Conservation (phyloP, 2,113 vertebrate species). For the Orthonyx spaldingii region DNA sequence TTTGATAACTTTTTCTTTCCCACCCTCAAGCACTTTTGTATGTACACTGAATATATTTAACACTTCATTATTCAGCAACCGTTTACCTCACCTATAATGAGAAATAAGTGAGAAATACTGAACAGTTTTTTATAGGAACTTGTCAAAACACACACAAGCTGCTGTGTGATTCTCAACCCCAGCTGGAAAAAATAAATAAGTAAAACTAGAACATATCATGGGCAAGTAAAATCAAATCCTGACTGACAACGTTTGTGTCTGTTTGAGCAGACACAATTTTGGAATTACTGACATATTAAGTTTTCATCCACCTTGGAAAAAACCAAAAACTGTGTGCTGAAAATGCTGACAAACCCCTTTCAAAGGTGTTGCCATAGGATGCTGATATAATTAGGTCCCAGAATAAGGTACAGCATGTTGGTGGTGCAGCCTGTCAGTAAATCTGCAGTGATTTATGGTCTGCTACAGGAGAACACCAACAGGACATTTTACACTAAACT, state of each 20-base stretch:
- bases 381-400: conserved; percentile 36
- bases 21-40: background rate
- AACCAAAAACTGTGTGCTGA: background rate
- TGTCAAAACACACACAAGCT: background rate
- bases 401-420: background rate
- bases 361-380: background rate
- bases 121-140: background rate
- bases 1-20: background rate
- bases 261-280: background rate
- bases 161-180: background rate
- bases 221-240: background rate
- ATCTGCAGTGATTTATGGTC: conserved; percentile 19
- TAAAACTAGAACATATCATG: background rate
- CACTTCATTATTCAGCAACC: background rate
- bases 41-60: background rate
- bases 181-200: background rate
- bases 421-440: background rate
- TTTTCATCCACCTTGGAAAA: background rate
- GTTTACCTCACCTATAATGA: background rate
- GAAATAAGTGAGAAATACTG: background rate
- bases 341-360: conserved; percentile 13
- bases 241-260: background rate
- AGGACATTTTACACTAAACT: background rate
- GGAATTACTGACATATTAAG: background rate
- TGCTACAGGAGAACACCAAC: background rate